These are phyloP conservation scores for Chanos chanos DNA, from an alignment of 2,797 vertebrate genomes.

Conservation along the genomic window DNA sequence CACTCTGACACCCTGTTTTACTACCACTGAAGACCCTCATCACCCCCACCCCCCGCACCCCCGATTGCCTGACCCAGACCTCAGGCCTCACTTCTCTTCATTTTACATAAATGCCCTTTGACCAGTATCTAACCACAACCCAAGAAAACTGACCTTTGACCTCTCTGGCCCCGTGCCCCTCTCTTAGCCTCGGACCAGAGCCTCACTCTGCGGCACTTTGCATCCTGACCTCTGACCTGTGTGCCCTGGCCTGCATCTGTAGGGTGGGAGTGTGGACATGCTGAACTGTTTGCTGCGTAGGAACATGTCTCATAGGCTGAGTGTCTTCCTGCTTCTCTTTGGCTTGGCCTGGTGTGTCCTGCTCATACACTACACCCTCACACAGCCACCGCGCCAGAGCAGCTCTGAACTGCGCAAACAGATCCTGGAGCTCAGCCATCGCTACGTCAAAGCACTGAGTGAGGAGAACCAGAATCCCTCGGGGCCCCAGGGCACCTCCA, in stretches of 20 bases:
- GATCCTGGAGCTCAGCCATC: constrained; percentile 92
- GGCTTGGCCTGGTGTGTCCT: constrained; percentile 93
- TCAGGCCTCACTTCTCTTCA: too few relatives aligned
- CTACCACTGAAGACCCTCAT: too few relatives aligned
- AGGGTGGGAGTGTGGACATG: constrained; percentile 69
- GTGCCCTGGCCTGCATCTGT: neutral
- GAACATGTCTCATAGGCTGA: constrained; percentile 95
- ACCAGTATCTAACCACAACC: too few relatives aligned
- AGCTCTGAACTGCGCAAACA: constrained; percentile 89
- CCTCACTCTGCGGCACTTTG: too few relatives aligned
- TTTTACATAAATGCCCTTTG: too few relatives aligned
- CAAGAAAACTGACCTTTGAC: too few relatives aligned
- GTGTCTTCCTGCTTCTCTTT: constrained; percentile 86
- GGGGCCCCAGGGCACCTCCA: constrained; percentile 80
- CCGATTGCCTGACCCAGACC: too few relatives aligned
- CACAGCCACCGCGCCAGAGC: constrained; percentile 89
- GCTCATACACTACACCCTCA: constrained; percentile 90
- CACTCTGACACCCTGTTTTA: neutral
- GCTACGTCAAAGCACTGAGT: constrained; percentile 92
- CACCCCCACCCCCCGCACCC: too few relatives aligned
- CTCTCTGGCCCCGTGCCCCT: too few relatives aligned
- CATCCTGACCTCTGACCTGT: too few relatives aligned
- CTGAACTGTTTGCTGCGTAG: constrained; percentile 84
- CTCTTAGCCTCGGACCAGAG: too few relatives aligned
- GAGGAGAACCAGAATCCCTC: constrained; percentile 90